These are phyloP conservation scores for Pemphigus obesinymphae DNA, from an alignment of 1,140 invertebrate genomes.

Conservation along the genomic window DNA sequence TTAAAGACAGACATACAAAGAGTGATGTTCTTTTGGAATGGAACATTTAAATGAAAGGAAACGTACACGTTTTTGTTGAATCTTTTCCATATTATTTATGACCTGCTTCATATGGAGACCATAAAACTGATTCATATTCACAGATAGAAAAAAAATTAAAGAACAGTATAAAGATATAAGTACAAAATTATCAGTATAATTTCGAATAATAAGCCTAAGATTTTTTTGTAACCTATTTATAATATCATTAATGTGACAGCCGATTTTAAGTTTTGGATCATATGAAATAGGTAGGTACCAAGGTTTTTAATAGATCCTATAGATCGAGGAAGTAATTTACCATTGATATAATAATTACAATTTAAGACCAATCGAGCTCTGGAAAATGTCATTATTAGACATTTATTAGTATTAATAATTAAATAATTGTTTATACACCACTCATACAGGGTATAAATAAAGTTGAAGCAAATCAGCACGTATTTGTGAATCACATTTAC, in stretches of 20 bases:
- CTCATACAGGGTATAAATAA: background rate
- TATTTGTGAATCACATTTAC: background rate
- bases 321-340: too few relatives aligned
- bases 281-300: background rate
- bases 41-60: background rate
- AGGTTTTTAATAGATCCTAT: background rate
- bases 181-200: background rate
- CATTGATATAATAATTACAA: background rate
- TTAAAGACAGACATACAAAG: background rate
- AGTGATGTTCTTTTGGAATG: background rate
- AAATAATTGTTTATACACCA: background rate
- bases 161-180: background rate
- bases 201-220: background rate
- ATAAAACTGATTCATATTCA: background rate
- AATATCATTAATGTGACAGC: background rate
- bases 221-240: background rate
- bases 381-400: background rate
- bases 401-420: slow-evolving; percentile 15
- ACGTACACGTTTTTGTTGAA: background rate
- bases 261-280: background rate
- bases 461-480: background rate
- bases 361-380: background rate
- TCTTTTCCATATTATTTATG: background rate
- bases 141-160: background rate
- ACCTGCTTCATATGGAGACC: background rate